These are phyloP conservation scores for Bombus vancouverensis DNA, from an alignment of 1,140 invertebrate species.

Conservation along the genomic window DNA sequence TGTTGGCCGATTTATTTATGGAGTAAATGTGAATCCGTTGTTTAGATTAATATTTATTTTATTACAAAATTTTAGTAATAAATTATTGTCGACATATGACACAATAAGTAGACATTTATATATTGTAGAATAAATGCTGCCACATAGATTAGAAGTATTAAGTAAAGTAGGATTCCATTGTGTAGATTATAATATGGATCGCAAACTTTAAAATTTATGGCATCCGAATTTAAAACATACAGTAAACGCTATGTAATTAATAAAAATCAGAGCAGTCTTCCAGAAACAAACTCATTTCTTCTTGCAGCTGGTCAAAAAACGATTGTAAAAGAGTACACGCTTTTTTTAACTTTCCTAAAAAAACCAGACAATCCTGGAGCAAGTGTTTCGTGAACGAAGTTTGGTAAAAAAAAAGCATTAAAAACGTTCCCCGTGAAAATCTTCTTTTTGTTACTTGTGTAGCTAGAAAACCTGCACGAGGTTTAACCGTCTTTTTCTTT, in stretches of 20 bases:
- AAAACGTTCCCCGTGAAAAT: not conserved
- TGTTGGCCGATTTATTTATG: not conserved
- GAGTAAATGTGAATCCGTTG: not conserved
- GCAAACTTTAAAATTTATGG: not conserved
- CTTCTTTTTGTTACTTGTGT: constrained; percentile 1
- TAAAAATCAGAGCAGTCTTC: constrained; percentile 72
- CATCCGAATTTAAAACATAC: not conserved
- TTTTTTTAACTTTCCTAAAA: constrained; percentile 26
- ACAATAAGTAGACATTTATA: no score
- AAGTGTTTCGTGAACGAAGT: constrained; percentile 63
- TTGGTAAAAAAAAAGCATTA: not conserved
- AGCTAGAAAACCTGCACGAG: not conserved
- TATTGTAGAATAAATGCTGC: no score
- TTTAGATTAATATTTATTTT: not conserved
- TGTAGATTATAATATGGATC: no score
- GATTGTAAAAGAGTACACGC: not conserved
- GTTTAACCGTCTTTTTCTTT: not conserved
- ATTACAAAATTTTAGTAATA: not conserved
- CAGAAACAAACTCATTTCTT: constrained; percentile 65
- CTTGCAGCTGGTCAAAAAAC: constrained; percentile 71
- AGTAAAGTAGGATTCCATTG: not conserved
- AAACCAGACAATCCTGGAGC: not conserved
- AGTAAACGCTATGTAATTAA: not conserved
- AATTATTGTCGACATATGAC: no score
- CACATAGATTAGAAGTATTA: no score